Conservation (phyloP, 1,140 invertebrate genomes). For the Drosophila tropicalis region DNA sequence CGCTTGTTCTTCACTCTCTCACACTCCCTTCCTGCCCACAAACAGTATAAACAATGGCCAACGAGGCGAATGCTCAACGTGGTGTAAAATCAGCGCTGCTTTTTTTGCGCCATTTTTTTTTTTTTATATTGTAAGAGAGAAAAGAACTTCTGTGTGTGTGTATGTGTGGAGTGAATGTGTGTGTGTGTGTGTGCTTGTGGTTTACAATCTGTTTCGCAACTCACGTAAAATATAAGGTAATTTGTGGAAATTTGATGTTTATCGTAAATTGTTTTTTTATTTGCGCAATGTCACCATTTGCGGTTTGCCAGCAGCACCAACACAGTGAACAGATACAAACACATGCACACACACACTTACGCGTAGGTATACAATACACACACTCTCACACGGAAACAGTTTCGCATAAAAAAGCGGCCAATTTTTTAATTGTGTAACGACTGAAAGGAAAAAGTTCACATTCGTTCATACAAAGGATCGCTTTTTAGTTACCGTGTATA, state of each 20-base stretch:
- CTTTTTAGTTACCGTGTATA: not conserved
- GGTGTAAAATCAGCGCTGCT: slow-evolving; percentile 76
- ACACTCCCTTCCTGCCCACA: slow-evolving; percentile 16
- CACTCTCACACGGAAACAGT: slow-evolving; percentile 13
- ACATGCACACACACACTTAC: not conserved
- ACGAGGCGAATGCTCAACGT: slow-evolving; percentile 68
- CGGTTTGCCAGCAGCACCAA: slow-evolving; percentile 62
- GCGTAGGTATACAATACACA: not conserved
- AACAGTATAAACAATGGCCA: slow-evolving; percentile 63
- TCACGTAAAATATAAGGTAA: slow-evolving; percentile 83
- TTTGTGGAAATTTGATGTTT: slow-evolving; percentile 83
- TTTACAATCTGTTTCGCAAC: slow-evolving; percentile 83
- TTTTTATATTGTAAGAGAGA: slow-evolving; percentile 31
- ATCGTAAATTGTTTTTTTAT: slow-evolving; percentile 83
- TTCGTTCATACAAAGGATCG: not conserved
- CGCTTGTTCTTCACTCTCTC: not conserved
- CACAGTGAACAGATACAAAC: slow-evolving; percentile 31
- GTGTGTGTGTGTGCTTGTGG: slow-evolving; percentile 52
- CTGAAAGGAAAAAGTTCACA: slow-evolving; percentile 3
- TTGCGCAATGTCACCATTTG: slow-evolving; percentile 81
- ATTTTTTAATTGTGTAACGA: slow-evolving; percentile 53
- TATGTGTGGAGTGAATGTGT: slow-evolving; percentile 27
- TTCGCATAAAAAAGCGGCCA: slow-evolving; percentile 32
- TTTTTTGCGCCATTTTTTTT: slow-evolving; percentile 46
- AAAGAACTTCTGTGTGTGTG: slow-evolving; percentile 24